phyloP scores from a whole-genome alignment of 2,888 invertebrate species.

The Oscheius sp. region DNA sequence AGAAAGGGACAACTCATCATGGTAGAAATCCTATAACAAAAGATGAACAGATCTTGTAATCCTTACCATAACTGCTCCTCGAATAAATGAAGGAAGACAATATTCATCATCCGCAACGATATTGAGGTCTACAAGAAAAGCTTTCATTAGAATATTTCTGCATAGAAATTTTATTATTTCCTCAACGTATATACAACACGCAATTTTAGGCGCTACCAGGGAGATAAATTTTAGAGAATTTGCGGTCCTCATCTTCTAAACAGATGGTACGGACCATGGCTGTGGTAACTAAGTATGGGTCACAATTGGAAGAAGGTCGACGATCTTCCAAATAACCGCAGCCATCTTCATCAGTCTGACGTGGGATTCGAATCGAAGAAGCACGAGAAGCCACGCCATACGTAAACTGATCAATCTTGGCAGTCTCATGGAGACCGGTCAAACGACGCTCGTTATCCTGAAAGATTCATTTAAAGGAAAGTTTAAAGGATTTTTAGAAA shows the following conservation, averaged over 20 bases:
- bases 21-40: too few species aligned
- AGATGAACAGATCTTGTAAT: too few species aligned
- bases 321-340: slow-evolving; percentile 73
- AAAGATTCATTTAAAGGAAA: too few species aligned
- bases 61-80: too few species aligned
- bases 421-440: slow-evolving; percentile 94
- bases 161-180: too few species aligned
- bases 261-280: slow-evolving; percentile 71
- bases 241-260: slow-evolving; percentile 68
- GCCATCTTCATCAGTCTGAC: slow-evolving; percentile 72
- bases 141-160: too few species aligned
- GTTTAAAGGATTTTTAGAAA: background rate
- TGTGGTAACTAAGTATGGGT: slow-evolving; percentile 72
- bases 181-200: too few species aligned
- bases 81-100: too few species aligned
- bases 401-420: slow-evolving; percentile 95
- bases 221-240: slow-evolving; percentile 69
- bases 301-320: slow-evolving; percentile 73
- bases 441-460: slow-evolving; percentile 93
- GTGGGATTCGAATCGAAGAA: slow-evolving; percentile 71
- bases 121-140: too few species aligned
- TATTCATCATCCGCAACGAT: too few species aligned
- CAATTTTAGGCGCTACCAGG: slow-evolving; percentile 45
- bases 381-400: slow-evolving; percentile 72
- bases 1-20: too few species aligned